Conservation (phyloP, 2,888 invertebrate species). For the Charanyca ferruginea region DNA sequence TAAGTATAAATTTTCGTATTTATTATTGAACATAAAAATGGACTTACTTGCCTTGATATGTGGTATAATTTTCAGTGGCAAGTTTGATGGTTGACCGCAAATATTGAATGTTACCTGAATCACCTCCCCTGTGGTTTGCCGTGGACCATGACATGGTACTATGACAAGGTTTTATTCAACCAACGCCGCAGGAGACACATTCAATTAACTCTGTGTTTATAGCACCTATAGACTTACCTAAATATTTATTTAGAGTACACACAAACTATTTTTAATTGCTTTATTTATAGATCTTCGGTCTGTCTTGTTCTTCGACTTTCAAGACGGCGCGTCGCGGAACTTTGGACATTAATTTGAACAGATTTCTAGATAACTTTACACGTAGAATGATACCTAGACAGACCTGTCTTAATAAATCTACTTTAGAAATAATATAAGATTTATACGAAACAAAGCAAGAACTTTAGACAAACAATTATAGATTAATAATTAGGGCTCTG, state of each 20-base stretch:
- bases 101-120: conserved; percentile 64
- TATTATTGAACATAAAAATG: conserved; percentile 24
- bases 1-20: conserved; percentile 26
- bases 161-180: conserved; percentile 63
- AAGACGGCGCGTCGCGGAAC: not conserved
- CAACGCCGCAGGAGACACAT: conserved; percentile 57
- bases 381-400: not conserved
- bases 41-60: conserved; percentile 8
- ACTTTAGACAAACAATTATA: not conserved
- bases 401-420: not conserved
- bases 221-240: not conserved
- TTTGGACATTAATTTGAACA: not conserved
- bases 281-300: not conserved
- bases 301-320: not conserved
- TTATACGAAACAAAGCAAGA: not conserved
- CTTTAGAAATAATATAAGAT: not conserved
- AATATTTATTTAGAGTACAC: not conserved
- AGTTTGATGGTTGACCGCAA: conserved; percentile 52
- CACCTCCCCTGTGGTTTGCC: conserved; percentile 60
- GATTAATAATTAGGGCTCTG: not conserved
- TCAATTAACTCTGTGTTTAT: conserved; percentile 60
- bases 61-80: conserved; percentile 37
- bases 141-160: conserved; percentile 49
- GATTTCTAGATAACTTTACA: not conserved
- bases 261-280: not conserved